A percentile compares a stretch with the other conserved stretches of the same genome.
Conservation (phyloP, 53 echinoderm and acorn worm genomes). For the Mesocentrotus franciscanus region DNA sequence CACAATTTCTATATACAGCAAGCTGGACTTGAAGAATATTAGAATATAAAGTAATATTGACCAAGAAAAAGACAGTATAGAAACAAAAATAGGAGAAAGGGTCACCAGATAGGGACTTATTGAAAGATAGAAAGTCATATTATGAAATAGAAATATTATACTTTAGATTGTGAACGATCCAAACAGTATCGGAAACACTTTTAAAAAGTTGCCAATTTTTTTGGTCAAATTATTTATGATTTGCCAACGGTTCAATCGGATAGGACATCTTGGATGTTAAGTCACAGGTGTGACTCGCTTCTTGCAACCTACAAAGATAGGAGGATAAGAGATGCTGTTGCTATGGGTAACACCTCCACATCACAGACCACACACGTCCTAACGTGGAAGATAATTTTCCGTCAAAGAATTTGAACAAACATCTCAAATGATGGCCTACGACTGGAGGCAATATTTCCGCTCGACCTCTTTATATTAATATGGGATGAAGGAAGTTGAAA, state of each 20-base stretch:
- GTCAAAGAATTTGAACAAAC: constrained; percentile 55
- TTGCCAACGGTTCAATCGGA: constrained; percentile 8
- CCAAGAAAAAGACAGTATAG: neutral
- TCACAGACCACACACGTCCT: constrained; percentile 52
- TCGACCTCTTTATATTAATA: constrained; percentile 47
- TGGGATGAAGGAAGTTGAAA: constrained; percentile 39
- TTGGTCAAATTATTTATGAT: neutral
- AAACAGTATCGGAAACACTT: neutral
- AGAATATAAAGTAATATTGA: neutral
- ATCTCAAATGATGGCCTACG: constrained; percentile 46
- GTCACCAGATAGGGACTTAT: no score
- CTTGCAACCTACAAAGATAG: constrained; percentile 9
- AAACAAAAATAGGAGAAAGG: neutral
- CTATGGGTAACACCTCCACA: constrained; percentile 22
- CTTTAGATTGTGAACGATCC: neutral
- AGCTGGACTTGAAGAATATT: no score
- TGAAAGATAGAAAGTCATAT: neutral
- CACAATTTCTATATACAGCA: no score
- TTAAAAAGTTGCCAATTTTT: neutral
- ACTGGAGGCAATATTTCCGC: constrained; percentile 53
- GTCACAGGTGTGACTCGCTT: neutral
- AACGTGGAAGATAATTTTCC: constrained; percentile 49
- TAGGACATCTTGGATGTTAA: neutral
- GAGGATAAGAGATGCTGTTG: constrained; percentile 15
- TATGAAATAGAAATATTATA: neutral